Percentiles rank a stretch among this genome's conserved stretches.
Conservation (phyloP, 2,113 vertebrate species). For the Paradoxurus hermaphroditus region DNA sequence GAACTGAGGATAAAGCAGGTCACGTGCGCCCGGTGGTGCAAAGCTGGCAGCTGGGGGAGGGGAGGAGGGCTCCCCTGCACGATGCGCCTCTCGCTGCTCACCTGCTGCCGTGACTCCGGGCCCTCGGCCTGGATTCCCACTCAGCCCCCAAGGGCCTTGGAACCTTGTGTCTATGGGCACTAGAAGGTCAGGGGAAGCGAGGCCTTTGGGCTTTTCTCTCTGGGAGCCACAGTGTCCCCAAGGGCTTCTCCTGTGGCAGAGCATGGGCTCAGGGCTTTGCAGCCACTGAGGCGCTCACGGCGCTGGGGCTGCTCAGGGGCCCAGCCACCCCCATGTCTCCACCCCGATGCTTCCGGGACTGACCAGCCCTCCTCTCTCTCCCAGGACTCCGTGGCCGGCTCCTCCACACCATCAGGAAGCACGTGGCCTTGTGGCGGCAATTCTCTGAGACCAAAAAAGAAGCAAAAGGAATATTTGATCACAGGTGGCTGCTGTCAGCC, state of each 20-base stretch:
- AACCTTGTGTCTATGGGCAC: too few species aligned
- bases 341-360: neutral
- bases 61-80: rapidly evolving
- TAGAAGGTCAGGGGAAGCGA: rapidly evolving
- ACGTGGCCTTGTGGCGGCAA: neutral
- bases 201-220: rapidly evolving
- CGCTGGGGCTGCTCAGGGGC: neutral
- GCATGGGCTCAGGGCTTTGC: rapidly evolving
- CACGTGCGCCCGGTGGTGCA: neutral
- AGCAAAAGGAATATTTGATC: slow-evolving; percentile 83
- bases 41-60: neutral
- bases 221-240: neutral
- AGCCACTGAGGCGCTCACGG: neutral
- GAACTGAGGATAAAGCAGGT: neutral
- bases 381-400: neutral
- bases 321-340: neutral
- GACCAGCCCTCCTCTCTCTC: neutral
- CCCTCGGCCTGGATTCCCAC: neutral
- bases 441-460: neutral
- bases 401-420: neutral
- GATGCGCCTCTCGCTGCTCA: neutral
- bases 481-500: slow-evolving; percentile 65
- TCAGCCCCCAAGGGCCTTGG: neutral
- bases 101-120: rapidly evolving
- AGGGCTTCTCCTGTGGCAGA: neutral